phyloP scores from a whole-genome alignment of 2,113 vertebrate species.

The Ictalurus furcatus region DNA sequence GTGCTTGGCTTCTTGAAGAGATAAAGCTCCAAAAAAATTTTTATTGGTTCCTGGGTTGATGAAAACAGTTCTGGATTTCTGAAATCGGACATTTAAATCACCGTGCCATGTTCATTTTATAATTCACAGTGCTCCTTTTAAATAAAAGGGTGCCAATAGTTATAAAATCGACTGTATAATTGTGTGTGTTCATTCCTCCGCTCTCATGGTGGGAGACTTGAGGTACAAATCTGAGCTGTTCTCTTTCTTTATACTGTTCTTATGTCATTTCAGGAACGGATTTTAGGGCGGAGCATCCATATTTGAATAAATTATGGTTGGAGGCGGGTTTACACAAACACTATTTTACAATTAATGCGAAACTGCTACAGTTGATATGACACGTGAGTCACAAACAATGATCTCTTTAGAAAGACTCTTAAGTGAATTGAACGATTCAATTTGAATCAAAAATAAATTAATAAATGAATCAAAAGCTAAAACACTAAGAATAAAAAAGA shows the following conservation, averaged over 20 bases:
- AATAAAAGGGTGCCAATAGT: neutral
- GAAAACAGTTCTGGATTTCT: too few relatives aligned
- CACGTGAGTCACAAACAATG: neutral
- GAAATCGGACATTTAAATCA: neutral
- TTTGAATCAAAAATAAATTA: neutral
- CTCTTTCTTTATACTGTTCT: neutral
- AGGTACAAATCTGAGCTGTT: neutral
- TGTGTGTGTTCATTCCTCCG: neutral
- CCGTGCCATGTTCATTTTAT: neutral
- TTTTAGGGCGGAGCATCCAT: neutral
- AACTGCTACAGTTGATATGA: neutral
- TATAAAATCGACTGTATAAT: neutral
- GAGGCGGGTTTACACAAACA: neutral
- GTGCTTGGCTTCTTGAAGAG: too few relatives aligned
- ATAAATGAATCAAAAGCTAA: neutral
- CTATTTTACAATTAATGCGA: neutral
- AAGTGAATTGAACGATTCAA: neutral
- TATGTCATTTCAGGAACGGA: neutral
- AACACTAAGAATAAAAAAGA: neutral
- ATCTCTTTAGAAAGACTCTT: neutral
- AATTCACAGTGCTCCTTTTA: neutral
- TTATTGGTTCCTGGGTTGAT: too few relatives aligned
- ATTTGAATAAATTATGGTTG: neutral
- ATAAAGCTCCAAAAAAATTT: too few relatives aligned
- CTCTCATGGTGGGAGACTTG: neutral